Conservation (phyloP, 2,113 vertebrate genomes). For the Xiphophorus couchianus region DNA sequence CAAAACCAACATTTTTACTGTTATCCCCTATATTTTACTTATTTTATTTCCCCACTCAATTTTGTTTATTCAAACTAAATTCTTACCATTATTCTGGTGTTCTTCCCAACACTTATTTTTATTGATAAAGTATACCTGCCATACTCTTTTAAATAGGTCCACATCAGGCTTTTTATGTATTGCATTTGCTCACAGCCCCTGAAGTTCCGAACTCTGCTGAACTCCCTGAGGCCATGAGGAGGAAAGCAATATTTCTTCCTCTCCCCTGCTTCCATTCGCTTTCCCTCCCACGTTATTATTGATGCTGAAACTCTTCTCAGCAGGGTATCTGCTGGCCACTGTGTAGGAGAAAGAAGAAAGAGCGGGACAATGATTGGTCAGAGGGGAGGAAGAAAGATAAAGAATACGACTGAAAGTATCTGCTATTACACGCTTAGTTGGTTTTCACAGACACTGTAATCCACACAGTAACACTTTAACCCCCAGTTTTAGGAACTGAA, state of each 20-base stretch:
- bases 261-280: constrained; percentile 1
- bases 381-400: not conserved
- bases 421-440: constrained; percentile 27
- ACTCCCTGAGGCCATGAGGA: constrained; percentile 17
- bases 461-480: constrained; percentile 12
- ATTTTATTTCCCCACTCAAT: constrained; percentile 26
- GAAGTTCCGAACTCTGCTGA: constrained; percentile 22
- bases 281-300: constrained; percentile 50
- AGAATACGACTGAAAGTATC: constrained; percentile 15
- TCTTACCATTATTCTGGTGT: constrained; percentile 34
- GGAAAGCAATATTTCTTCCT: constrained; percentile 41
- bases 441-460: constrained; percentile 27
- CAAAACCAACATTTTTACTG: not conserved
- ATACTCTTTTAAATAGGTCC: constrained; percentile 33
- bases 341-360: constrained; percentile 22
- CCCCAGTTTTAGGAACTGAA: constrained; percentile 8
- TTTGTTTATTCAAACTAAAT: constrained; percentile 30
- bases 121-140: constrained; percentile 44
- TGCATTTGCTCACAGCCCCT: not conserved
- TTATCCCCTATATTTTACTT: not conserved
- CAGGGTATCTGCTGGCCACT: constrained; percentile 56
- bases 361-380: constrained; percentile 5
- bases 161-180: constrained; percentile 15
- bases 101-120: constrained; percentile 39
- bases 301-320: constrained; percentile 42